Evolutionary conservation across 1,140 invertebrate species (phyloP).

Genomic region (Araneus ventricosus): DNA sequence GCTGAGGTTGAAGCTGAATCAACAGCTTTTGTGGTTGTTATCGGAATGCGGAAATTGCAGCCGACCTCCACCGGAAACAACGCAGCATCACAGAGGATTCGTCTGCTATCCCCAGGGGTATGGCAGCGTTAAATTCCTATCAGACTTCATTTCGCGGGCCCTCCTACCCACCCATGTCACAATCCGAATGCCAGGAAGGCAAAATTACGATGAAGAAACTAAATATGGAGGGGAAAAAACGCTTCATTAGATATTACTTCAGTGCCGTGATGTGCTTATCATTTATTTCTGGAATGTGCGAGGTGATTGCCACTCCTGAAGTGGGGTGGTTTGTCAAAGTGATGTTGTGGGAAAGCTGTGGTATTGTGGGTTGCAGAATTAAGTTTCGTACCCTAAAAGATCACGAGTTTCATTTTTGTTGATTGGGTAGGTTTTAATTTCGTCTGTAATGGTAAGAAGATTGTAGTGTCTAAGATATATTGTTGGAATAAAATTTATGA

Average conservation of each 20-base stretch:
- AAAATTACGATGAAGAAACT: constrained; percentile 19
- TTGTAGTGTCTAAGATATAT: too few relatives aligned
- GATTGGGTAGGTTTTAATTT: too few relatives aligned
- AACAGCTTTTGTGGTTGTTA: constrained; percentile 73
- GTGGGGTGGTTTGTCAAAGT: too few relatives aligned
- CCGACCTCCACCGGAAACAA: constrained; percentile 51
- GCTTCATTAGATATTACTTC: neutral
- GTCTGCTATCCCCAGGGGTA: constrained; percentile 26
- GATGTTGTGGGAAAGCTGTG: too few relatives aligned
- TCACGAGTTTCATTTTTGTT: too few relatives aligned
- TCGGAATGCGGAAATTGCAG: constrained; percentile 68
- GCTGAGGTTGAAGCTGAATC: constrained; percentile 45
- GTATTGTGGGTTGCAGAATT: too few relatives aligned
- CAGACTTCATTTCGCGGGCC: neutral
- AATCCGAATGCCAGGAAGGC: neutral
- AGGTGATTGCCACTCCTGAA: too few relatives aligned
- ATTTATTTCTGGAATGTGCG: neutral
- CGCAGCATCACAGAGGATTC: constrained; percentile 44
- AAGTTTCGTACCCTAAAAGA: too few relatives aligned
- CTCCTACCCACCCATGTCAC: neutral
- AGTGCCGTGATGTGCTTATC: neutral
- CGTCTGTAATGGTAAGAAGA: too few relatives aligned
- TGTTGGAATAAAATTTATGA: too few relatives aligned
- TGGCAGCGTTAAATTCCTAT: constrained; percentile 22
- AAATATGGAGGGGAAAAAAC: constrained; percentile 10